Evolutionary conservation across 2,797 vertebrate species (phyloP).

Genomic region (Sparus aurata): DNA sequence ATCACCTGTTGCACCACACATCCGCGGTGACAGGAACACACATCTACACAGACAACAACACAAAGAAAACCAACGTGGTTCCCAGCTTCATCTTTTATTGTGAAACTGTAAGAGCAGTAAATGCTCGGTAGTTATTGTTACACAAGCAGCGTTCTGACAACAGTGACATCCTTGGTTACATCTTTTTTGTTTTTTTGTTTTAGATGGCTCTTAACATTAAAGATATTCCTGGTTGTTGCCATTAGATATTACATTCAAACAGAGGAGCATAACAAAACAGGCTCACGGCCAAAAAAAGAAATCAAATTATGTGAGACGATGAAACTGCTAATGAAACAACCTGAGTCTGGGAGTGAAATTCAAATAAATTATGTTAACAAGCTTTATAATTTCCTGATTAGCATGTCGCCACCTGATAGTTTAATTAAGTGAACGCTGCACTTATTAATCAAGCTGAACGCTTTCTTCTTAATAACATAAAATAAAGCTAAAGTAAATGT

Average conservation of each 20-base stretch:
- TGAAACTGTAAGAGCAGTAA: conserved; percentile 20
- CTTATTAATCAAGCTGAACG: conserved; percentile 35
- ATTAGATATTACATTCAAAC: conserved; percentile 1
- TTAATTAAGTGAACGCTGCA: conserved; percentile 49
- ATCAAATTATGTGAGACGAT: conserved; percentile 38
- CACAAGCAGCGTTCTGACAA: neutral
- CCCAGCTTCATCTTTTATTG: conserved; percentile 73
- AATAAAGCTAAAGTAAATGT: conserved; percentile 43
- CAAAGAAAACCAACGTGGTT: conserved; percentile 26
- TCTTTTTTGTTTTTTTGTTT: neutral
- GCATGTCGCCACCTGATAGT: conserved; percentile 20
- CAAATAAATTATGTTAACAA: conserved; percentile 70
- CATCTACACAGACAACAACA: conserved; percentile 3
- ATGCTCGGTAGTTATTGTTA: neutral
- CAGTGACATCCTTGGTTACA: neutral
- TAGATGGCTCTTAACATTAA: conserved; percentile 5
- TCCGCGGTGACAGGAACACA: neutral
- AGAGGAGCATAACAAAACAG: conserved; percentile 26
- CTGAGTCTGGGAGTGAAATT: conserved; percentile 38
- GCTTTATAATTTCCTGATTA: conserved; percentile 54
- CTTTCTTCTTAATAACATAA: conserved; percentile 53
- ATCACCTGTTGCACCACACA: conserved; percentile 48
- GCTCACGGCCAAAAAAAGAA: neutral
- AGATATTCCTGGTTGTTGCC: conserved; percentile 17
- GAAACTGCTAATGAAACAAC: conserved; percentile 45